Conservation (phyloP, 2,888 invertebrate genomes). For the Cheiracanthium punctorium region DNA sequence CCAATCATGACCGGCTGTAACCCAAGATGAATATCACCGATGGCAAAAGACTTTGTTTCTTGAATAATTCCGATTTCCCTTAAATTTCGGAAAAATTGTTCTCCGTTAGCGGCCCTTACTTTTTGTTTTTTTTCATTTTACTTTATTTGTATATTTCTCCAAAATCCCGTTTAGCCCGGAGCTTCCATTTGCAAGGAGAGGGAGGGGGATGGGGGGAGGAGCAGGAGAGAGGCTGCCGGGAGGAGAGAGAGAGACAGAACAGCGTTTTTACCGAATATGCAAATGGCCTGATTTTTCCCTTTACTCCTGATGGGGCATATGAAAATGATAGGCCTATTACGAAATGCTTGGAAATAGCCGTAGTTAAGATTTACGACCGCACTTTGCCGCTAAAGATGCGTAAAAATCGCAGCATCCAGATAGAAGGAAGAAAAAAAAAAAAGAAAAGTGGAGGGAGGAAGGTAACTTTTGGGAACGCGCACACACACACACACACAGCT, state of each 20-base stretch:
- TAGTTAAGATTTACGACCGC: slow-evolving; percentile 62
- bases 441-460: not conserved
- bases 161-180: slow-evolving; percentile 11
- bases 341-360: slow-evolving; percentile 28
- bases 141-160: slow-evolving; percentile 11
- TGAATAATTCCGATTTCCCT: slow-evolving; percentile 53
- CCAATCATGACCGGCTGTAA: slow-evolving; percentile 56
- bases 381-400: slow-evolving; percentile 29
- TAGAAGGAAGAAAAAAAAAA: not conserved
- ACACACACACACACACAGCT: too few species aligned
- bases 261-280: slow-evolving; percentile 52
- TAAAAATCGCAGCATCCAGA: slow-evolving; percentile 20
- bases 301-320: slow-evolving; percentile 35
- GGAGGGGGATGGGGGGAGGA: not conserved
- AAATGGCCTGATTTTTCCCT: slow-evolving; percentile 21
- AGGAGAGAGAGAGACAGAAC: too few species aligned
- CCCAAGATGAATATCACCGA: slow-evolving; percentile 51
- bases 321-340: slow-evolving; percentile 66
- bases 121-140: not conserved
- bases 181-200: not conserved
- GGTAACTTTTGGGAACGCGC: not conserved
- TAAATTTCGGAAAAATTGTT: slow-evolving; percentile 53
- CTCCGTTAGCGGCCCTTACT: not conserved
- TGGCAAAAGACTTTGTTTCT: slow-evolving; percentile 43
- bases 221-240: too few species aligned